phyloP scores from a whole-genome alignment of 1,140 invertebrate species.

The Phenacoccus solenopsis region DNA sequence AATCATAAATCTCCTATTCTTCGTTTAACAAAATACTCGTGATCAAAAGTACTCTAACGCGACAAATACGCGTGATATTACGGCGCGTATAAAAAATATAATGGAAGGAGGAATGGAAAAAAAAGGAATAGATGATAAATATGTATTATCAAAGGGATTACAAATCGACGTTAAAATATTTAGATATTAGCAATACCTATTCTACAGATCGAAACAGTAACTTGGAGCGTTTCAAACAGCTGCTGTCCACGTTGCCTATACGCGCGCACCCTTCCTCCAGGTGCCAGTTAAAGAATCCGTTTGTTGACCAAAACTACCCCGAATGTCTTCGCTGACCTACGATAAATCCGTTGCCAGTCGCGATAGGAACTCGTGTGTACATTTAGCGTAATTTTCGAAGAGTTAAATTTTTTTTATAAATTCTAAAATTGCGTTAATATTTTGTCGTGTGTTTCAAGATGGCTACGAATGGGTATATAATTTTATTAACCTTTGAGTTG shows the following conservation, averaged over 20 bases:
- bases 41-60: not conserved
- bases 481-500: not conserved
- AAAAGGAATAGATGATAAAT: not conserved
- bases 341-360: not conserved
- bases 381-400: no score
- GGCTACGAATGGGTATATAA: no score
- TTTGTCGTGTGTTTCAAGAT: no score
- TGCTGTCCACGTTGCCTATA: slow-evolving; percentile 11
- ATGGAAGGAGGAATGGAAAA: not conserved
- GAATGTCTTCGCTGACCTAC: slow-evolving; percentile 1
- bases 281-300: slow-evolving; percentile 14
- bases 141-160: slow-evolving; percentile 5
- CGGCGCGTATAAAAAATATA: not conserved
- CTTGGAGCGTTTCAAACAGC: not conserved
- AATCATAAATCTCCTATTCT: no score
- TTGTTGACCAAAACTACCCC: slow-evolving; percentile 17
- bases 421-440: no score
- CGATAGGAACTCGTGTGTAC: not conserved
- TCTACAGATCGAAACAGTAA: not conserved
- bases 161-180: slow-evolving; percentile 17
- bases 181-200: slow-evolving; percentile 14
- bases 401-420: no score
- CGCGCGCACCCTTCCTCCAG: slow-evolving; percentile 12
- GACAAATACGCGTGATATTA: not conserved
- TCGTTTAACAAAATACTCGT: no score